Evolutionary conservation across 2,888 invertebrate genomes (phyloP).

Genomic region (Slavum lentiscoides): DNA sequence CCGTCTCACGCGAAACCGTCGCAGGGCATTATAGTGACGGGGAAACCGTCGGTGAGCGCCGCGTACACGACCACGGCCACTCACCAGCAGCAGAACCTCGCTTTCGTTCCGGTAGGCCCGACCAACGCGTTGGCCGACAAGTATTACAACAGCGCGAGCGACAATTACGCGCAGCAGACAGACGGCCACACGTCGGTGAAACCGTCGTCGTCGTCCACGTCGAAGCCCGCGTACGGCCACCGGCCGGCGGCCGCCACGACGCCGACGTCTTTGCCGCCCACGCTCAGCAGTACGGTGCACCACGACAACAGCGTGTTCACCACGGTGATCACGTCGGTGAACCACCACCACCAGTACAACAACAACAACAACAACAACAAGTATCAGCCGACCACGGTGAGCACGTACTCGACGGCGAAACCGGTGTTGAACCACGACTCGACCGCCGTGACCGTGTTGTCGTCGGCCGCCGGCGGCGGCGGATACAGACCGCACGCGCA

Average conservation of each 20-base stretch:
- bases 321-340: conserved; percentile 52
- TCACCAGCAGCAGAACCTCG: conserved; percentile 49
- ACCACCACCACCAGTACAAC: conserved; percentile 32
- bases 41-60: conserved; percentile 55
- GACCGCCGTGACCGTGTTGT: neutral
- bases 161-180: conserved; percentile 47
- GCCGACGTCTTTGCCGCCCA: conserved; percentile 30
- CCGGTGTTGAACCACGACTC: conserved; percentile 44
- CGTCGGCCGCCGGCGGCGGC: neutral
- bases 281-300: conserved; percentile 41
- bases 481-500: conserved; percentile 22
- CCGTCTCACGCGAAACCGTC: conserved; percentile 54
- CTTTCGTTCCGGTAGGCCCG: conserved; percentile 53
- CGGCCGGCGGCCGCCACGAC: conserved; percentile 20
- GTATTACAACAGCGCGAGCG: conserved; percentile 22
- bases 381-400: conserved; percentile 26
- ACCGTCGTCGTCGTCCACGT: conserved; percentile 4
- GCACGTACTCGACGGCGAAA: conserved; percentile 48
- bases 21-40: conserved; percentile 56
- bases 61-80: conserved; percentile 55
- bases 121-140: conserved; percentile 52
- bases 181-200: conserved; percentile 33
- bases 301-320: conserved; percentile 51
- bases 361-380: conserved; percentile 4
- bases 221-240: conserved; percentile 15